A percentile compares a stretch with the other conserved stretches of the same genome.
phyloP scores from a whole-genome alignment of 2,113 vertebrate genomes.

The Megaptera novaeangliae region DNA sequence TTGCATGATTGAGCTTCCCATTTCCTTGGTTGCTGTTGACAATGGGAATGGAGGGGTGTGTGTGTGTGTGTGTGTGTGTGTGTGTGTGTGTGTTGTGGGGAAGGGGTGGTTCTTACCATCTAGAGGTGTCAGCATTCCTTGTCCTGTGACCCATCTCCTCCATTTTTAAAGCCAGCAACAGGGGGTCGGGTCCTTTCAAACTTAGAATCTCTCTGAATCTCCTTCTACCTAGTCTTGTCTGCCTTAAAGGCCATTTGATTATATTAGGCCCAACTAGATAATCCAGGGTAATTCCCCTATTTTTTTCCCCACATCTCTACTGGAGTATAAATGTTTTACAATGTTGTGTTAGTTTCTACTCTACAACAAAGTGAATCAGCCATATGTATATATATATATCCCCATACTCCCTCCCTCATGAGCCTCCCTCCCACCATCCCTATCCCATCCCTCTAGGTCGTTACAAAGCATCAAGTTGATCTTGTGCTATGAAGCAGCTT shows the following conservation, averaged over 20 bases:
- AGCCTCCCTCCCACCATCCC: too few relatives aligned
- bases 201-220: not conserved
- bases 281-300: not conserved
- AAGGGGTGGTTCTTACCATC: not conserved
- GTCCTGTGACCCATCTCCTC: not conserved
- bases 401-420: too few relatives aligned
- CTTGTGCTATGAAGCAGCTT: too few relatives aligned
- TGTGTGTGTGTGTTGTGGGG: not conserved
- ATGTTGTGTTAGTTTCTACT: too few relatives aligned
- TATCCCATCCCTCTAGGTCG: too few relatives aligned
- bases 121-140: not conserved
- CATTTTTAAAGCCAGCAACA: not conserved
- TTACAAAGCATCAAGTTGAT: too few relatives aligned
- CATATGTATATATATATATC: too few relatives aligned
- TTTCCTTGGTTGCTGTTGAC: not conserved
- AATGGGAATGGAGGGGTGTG: not conserved
- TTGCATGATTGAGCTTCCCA: not conserved
- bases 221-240: not conserved
- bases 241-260: not conserved
- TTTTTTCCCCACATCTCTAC: not conserved
- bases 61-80: too few relatives aligned
- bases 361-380: too few relatives aligned
- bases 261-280: not conserved
- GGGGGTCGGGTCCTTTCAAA: not conserved
- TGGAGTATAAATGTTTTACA: too few relatives aligned